Base-by-base conservation (phyloP, 2,888 invertebrate genomes). In the Lasioglossum leucozonium region DNA sequence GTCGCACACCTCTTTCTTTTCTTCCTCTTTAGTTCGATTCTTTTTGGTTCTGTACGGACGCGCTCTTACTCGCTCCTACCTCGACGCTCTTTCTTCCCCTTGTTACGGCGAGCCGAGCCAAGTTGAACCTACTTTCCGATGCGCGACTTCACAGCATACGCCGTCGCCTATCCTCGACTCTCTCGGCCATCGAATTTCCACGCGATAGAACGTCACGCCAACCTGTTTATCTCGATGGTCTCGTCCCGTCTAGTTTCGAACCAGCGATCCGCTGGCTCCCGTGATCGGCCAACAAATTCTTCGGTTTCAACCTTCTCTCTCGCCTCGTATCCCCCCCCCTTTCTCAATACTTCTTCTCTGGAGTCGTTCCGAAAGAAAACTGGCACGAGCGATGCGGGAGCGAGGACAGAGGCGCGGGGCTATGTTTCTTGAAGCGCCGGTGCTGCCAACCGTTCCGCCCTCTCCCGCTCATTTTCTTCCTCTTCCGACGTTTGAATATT, bases 311-410 rank as follows among this genome's bases (percentile, higher is more conserved):
- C 78, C 76, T 81, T 72, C 72, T 79, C 74, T 82, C 75, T 69
- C 76, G 77, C 55, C 82, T 82, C 62, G 51, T 16, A 67, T 67
- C 37, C 22, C 81, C 71, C 85, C 72, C 44, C 69, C 11, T 37
- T 37, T 40, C 6, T 47, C 47, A 22, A 18, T 40, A 73, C 86
- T 73, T 83, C 83, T 76, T 73, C 69, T 47, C 81, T 78, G 80
- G 69, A 86, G 80, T 83, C 80, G 77, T 79, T 82, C 83, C 86
- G 84, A 86, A 82, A 87, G 82, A 87, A 92, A 89, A 91, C 90
- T 91, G 88, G 82, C 86, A 89, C 86, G 86, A 88, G 84, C 79
- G 79, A 86, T 67, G 81, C 58, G 72, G 44, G 26, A 65, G 55
- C 77, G 75, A 65, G 71, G 44, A 16, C 81, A 77, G 78, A 72